Evolutionary conservation across 1,140 invertebrate species (phyloP).

Genomic region (Parapsyche elsis): DNA sequence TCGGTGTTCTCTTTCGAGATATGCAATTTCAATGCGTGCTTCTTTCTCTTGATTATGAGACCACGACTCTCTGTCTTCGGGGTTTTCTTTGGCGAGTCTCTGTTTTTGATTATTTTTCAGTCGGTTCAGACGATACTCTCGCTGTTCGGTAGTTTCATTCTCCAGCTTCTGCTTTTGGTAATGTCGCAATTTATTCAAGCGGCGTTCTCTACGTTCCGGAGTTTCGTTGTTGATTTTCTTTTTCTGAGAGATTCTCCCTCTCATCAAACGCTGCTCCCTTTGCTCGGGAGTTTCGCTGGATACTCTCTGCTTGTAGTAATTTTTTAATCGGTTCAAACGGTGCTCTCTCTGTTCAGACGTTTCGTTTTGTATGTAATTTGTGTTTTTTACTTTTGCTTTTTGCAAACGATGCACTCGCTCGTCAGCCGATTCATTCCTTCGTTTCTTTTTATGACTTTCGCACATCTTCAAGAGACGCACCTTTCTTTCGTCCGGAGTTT

Average conservation of each 20-base stretch:
- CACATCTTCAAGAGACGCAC: background rate
- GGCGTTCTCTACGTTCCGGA: slow-evolving; percentile 18
- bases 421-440: slow-evolving; percentile 5
- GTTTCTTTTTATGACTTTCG: slow-evolving; percentile 4
- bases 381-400: slow-evolving; percentile 6
- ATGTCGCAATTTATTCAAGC: slow-evolving; percentile 11
- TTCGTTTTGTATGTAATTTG: slow-evolving; percentile 5
- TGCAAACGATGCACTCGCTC: background rate
- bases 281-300: slow-evolving; percentile 28
- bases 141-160: slow-evolving; percentile 7
- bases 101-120: slow-evolving; percentile 15
- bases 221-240: slow-evolving; percentile 36
- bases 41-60: background rate
- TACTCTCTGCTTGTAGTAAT: slow-evolving; percentile 30
- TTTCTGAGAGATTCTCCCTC: slow-evolving; percentile 24
- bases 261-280: slow-evolving; percentile 23
- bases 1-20: background rate
- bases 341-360: slow-evolving; percentile 8
- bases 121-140: background rate
- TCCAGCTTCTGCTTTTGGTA: slow-evolving; percentile 22
- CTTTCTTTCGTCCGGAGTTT: background rate
- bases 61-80: background rate
- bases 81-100: background rate
- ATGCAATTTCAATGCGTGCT: slow-evolving; percentile 8
- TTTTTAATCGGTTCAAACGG: background rate